A percentile compares a stretch with the other conserved stretches of the same genome.
Evolutionary conservation across 2,888 invertebrate genomes (phyloP).

Genomic region (Pterostichus niger): DNA sequence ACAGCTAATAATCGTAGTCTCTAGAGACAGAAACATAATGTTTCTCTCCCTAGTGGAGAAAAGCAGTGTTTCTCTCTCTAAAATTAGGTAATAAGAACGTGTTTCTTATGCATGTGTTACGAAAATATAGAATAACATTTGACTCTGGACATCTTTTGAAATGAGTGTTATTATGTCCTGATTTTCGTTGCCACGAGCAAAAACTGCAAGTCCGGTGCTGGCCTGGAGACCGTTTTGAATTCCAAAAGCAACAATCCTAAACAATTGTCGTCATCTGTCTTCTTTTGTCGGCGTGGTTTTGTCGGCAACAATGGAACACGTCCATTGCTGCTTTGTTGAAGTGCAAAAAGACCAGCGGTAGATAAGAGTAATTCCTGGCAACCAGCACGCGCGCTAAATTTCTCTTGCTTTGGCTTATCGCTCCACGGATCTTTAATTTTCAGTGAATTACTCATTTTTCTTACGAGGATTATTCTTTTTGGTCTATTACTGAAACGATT

Average conservation of each 20-base stretch:
- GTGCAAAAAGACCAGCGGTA: slow-evolving; percentile 20
- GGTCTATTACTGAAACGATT: slow-evolving; percentile 19
- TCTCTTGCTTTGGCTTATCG: slow-evolving; percentile 8
- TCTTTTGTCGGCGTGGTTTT: slow-evolving; percentile 64
- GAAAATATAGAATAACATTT: too few species aligned
- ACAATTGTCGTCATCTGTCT: slow-evolving; percentile 66
- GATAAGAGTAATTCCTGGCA: slow-evolving; percentile 39
- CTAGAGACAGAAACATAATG: too few species aligned
- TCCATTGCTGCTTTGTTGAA: slow-evolving; percentile 51
- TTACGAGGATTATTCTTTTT: slow-evolving; percentile 11
- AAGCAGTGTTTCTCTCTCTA: too few species aligned
- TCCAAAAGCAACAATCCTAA: slow-evolving; percentile 62
- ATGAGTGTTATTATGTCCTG: too few species aligned
- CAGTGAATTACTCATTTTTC: slow-evolving; percentile 48
- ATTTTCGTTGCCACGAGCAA: background rate
- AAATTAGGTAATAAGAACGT: too few species aligned
- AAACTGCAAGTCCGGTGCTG: background rate
- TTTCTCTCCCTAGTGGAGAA: too few species aligned
- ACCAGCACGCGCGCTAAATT: slow-evolving; percentile 17
- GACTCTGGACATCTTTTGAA: too few species aligned
- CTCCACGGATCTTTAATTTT: slow-evolving; percentile 23
- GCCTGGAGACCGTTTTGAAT: slow-evolving; percentile 51
- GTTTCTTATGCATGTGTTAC: too few species aligned
- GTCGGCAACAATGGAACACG: slow-evolving; percentile 61
- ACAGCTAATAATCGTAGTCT: too few species aligned